Conservation (phyloP, 2,113 vertebrate genomes). For the Cephalopterus ornatus region DNA sequence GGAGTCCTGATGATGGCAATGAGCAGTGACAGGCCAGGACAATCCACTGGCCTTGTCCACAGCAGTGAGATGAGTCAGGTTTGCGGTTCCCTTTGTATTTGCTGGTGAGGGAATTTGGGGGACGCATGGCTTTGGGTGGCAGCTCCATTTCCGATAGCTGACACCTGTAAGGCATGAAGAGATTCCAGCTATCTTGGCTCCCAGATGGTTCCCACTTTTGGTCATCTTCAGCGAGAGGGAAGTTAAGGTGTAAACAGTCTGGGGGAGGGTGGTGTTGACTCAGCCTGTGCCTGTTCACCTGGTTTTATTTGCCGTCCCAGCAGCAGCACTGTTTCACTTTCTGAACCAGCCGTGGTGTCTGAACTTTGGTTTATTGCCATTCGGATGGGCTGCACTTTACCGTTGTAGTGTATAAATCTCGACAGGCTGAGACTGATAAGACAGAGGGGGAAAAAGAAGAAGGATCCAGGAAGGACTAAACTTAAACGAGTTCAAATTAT, state of each 20-base stretch:
- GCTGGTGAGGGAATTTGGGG: neutral
- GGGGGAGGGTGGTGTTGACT: neutral
- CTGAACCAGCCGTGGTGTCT: neutral
- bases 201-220: neutral
- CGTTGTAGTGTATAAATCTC: slow-evolving; percentile 30
- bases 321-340: neutral
- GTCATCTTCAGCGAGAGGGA: neutral
- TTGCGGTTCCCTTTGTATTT: neutral
- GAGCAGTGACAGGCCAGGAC: neutral
- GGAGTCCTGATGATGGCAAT: neutral
- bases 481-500: neutral
- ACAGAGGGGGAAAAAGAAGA: neutral
- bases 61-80: neutral
- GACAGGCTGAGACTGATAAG: slow-evolving; percentile 2
- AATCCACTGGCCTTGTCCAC: rapidly evolving
- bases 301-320: neutral
- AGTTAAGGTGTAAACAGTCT: neutral
- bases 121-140: neutral
- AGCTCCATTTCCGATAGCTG: neutral
- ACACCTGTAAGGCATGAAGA: neutral
- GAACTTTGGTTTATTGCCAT: slow-evolving; percentile 58
- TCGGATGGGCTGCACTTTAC: slow-evolving; percentile 15
- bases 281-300: neutral
- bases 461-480: slow-evolving; percentile 2
- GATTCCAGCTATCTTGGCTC: neutral